A percentile compares a stretch with the other conserved stretches of the same genome.
Evolutionary conservation across 2,113 vertebrate species (phyloP).

Genomic region (Jacana jacana): DNA sequence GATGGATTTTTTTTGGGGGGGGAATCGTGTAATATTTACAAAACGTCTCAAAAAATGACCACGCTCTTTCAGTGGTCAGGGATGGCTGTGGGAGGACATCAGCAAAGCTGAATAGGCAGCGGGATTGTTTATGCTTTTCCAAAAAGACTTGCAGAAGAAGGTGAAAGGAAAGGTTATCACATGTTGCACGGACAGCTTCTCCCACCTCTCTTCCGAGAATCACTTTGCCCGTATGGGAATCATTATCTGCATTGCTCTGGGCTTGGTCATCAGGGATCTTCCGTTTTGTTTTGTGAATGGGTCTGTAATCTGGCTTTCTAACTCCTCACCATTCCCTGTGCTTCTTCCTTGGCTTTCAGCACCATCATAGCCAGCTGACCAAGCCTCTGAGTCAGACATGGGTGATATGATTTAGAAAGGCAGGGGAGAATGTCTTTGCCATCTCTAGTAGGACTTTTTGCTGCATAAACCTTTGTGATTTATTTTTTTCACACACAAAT

Average conservation of each 20-base stretch:
- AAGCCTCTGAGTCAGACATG: not conserved
- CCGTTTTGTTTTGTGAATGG: not conserved
- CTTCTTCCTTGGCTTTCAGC: not conserved
- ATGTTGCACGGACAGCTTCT: not conserved
- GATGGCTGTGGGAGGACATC: not conserved
- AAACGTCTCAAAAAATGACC: not conserved
- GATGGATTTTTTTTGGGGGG: not conserved
- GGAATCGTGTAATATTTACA: not conserved
- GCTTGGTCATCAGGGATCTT: not conserved
- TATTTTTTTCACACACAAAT: not conserved
- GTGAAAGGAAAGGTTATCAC: not conserved
- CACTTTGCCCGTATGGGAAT: not conserved
- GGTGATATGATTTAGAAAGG: not conserved
- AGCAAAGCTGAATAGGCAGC: not conserved
- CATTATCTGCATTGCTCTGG: not conserved
- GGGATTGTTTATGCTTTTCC: not conserved
- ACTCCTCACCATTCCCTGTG: accelerated
- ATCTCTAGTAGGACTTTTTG: not conserved
- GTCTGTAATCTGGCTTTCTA: not conserved
- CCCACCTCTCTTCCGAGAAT: not conserved
- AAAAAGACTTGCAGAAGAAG: not conserved
- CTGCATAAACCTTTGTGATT: not conserved
- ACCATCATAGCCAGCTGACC: not conserved
- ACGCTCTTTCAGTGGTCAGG: not conserved
- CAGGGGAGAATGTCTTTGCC: not conserved